Conservation (phyloP, 1,140 invertebrate genomes). For the fruit fly (Drosophila melanogaster) region DNA sequence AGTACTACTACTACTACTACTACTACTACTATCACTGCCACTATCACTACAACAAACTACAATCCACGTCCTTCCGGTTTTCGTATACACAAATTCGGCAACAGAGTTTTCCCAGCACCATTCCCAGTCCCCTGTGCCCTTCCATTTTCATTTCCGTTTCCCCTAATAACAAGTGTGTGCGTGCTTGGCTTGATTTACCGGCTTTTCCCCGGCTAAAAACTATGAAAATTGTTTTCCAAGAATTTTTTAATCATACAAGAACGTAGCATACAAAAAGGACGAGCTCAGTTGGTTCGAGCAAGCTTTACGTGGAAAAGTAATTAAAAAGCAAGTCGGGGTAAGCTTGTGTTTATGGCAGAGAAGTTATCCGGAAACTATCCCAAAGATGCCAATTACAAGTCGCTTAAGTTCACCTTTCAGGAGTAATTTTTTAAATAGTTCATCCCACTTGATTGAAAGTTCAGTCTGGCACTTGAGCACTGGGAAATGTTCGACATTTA, state of each 20-base stretch:
- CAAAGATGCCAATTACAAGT: conserved; percentile 39
- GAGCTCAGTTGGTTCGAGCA: conserved; percentile 27
- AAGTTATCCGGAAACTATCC: conserved; percentile 27
- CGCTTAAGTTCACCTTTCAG: conserved; percentile 37
- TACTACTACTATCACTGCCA: conserved; percentile 37
- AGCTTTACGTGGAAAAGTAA: conserved; percentile 54
- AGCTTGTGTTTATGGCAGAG: conserved; percentile 5
- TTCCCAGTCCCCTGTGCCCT: conserved; percentile 1
- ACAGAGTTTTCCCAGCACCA: conserved; percentile 19
- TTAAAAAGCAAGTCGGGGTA: conserved; percentile 41
- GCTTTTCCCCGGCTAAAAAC: conserved; percentile 52
- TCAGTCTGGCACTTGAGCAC: conserved; percentile 5
- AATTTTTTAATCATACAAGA: conserved; percentile 76
- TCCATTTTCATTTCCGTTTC: conserved; percentile 10
- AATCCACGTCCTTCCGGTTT: conserved; percentile 36
- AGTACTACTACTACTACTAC: conserved; percentile 43
- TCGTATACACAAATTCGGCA: conserved; percentile 72
- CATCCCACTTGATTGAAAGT: conserved; percentile 15
- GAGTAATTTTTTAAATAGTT: conserved; percentile 31
- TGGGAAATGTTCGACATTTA: conserved; percentile 30
- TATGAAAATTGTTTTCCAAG: conserved; percentile 71
- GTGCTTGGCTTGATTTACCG: conserved; percentile 66
- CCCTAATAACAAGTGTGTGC: conserved; percentile 41
- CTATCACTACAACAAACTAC: conserved; percentile 32
- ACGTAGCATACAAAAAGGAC: conserved; percentile 39